These are phyloP conservation scores for Acropora yongei DNA, from an alignment of 64 coral and sea anemone species.

Conservation along the genomic window DNA sequence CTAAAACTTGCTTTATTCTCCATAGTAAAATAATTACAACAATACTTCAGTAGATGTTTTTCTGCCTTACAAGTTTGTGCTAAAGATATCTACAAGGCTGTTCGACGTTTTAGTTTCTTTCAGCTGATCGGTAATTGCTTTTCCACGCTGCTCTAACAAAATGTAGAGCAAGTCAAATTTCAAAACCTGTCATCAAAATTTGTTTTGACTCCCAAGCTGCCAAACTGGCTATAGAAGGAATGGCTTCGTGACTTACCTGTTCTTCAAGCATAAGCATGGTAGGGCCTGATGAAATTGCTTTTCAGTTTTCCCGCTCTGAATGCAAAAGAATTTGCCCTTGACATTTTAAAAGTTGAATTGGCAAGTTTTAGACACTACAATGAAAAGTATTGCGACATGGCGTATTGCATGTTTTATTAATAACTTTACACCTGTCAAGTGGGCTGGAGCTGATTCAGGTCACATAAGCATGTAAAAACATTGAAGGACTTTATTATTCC, in stretches of 20 bases:
- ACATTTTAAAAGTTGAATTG: background rate
- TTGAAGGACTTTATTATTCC: background rate
- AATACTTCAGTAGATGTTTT: too few species aligned
- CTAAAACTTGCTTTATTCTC: background rate
- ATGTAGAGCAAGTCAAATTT: constrained; percentile 1
- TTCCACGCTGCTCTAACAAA: background rate
- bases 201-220: constrained; percentile 7
- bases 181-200: constrained; percentile 3
- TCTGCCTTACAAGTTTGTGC: too few species aligned
- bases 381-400: constrained; percentile 9
- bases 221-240: constrained; percentile 3
- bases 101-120: background rate
- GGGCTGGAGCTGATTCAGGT: background rate
- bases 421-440: constrained; percentile 1
- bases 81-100: too few species aligned
- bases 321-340: background rate
- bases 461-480: background rate
- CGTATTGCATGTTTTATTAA: constrained; percentile 2
- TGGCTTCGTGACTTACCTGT: constrained; percentile 6
- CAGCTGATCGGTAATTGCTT: background rate
- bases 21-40: background rate
- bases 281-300: constrained; percentile 11
- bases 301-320: background rate
- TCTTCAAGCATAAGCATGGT: constrained; percentile 23
- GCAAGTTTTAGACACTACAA: constrained; percentile 15